Conservation (phyloP, 2,113 vertebrate genomes). For the Siniperca chuatsi region DNA sequence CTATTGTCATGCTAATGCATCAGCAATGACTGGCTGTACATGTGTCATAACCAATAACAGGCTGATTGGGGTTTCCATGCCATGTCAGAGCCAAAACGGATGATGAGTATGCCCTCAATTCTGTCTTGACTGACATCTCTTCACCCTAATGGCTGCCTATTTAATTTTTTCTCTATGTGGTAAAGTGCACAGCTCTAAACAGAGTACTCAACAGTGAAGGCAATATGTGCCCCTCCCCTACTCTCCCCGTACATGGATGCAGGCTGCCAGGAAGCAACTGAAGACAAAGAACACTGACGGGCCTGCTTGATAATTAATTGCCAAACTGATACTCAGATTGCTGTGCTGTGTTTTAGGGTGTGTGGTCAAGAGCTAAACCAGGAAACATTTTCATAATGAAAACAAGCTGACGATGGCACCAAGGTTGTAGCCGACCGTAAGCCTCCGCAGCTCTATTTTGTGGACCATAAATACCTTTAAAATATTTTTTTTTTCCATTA, state of each 20-base stretch:
- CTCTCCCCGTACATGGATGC: conserved; percentile 15
- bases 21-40: conserved; percentile 23
- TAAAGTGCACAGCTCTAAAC: conserved; percentile 25
- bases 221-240: not conserved
- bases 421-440: not conserved
- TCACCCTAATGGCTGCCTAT: conserved; percentile 32
- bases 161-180: conserved; percentile 14
- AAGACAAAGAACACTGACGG: conserved; percentile 55
- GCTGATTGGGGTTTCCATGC: conserved; percentile 50
- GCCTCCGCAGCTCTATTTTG: not conserved
- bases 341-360: conserved; percentile 19
- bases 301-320: conserved; percentile 56
- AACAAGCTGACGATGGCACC: not conserved
- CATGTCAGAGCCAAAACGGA: conserved; percentile 25
- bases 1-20: conserved; percentile 64
- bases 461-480: not conserved
- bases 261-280: conserved; percentile 38
- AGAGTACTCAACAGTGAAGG: not conserved
- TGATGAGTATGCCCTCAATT: conserved; percentile 37
- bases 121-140: conserved; percentile 47
- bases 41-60: conserved; percentile 43
- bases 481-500: not conserved
- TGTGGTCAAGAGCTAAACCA: conserved; percentile 17
- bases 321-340: conserved; percentile 45
- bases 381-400: conserved; percentile 25